Evolutionary conservation across 2,888 invertebrate genomes (phyloP).

Genomic region (Ophioninae sp.): DNA sequence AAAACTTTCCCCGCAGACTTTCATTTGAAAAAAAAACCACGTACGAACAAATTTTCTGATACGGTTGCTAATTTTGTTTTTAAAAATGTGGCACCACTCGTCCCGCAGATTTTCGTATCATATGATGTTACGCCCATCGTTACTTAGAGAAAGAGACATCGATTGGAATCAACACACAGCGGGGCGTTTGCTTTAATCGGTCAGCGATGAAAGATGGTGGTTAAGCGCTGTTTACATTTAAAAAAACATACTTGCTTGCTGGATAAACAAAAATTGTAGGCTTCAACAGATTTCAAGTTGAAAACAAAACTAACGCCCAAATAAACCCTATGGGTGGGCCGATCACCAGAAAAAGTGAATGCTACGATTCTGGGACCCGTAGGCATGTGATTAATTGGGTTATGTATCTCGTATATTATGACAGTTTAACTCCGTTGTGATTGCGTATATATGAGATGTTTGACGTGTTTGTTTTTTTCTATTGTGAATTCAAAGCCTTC

Average conservation of each 20-base stretch:
- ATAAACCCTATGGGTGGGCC: not conserved
- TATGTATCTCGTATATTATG: constrained; percentile 19
- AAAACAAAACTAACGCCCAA: not conserved
- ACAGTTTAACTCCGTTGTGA: not conserved
- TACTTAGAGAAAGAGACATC: not conserved
- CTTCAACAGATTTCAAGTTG: constrained; percentile 54
- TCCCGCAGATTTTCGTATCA: too few relatives aligned
- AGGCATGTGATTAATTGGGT: constrained; percentile 4
- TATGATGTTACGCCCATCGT: not conserved
- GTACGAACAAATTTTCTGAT: too few relatives aligned
- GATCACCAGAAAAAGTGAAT: constrained; percentile 30
- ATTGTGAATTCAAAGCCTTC: not conserved
- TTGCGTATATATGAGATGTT: not conserved
- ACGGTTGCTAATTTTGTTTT: too few relatives aligned
- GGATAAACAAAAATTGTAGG: constrained; percentile 67
- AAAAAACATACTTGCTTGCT: constrained; percentile 13
- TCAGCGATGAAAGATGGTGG: not conserved
- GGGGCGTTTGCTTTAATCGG: not conserved
- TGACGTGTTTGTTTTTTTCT: not conserved
- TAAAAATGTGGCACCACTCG: too few relatives aligned
- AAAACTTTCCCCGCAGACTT: too few relatives aligned
- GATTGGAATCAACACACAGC: not conserved
- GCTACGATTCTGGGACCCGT: constrained; percentile 3
- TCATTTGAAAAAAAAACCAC: too few relatives aligned
- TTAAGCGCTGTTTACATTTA: not conserved